Evolutionary conservation across 2,888 invertebrate genomes (phyloP).

Genomic region (Gastrophysa polygoni): DNA sequence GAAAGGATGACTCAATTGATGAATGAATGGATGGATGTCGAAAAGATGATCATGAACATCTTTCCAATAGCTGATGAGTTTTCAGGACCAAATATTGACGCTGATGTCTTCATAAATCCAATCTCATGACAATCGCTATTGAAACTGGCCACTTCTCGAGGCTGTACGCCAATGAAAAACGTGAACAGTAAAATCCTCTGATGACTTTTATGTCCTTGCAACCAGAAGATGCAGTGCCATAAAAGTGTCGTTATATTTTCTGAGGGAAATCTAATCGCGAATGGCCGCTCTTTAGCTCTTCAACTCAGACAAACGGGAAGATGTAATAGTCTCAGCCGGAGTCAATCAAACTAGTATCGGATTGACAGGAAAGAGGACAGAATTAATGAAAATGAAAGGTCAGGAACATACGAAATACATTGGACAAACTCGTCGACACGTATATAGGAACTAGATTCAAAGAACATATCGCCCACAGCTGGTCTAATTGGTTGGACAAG

Average conservation of each 20-base stretch:
- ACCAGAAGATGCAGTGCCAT: background rate
- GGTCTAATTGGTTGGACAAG: no score
- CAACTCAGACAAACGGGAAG: background rate
- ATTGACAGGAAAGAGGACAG: no score
- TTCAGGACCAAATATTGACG: background rate
- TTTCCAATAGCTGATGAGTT: background rate
- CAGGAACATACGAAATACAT: no score
- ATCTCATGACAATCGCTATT: background rate
- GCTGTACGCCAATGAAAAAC: background rate
- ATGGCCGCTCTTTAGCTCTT: background rate
- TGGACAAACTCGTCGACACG: no score
- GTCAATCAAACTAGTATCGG: no score
- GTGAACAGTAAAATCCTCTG: background rate
- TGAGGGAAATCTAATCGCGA: background rate
- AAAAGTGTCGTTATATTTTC: background rate
- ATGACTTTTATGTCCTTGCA: slow-evolving; percentile 1
- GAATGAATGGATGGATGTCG: no score
- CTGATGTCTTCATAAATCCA: background rate
- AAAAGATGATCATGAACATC: background rate
- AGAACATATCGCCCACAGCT: no score
- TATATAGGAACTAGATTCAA: no score
- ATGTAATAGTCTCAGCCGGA: no score
- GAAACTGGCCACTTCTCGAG: background rate
- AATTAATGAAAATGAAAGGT: no score
- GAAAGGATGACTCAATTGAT: no score